Evolutionary conservation across 2,888 invertebrate species (phyloP), one percentile per base, ranked within the genome.

Genomic region (Idaea aversata): DNA sequence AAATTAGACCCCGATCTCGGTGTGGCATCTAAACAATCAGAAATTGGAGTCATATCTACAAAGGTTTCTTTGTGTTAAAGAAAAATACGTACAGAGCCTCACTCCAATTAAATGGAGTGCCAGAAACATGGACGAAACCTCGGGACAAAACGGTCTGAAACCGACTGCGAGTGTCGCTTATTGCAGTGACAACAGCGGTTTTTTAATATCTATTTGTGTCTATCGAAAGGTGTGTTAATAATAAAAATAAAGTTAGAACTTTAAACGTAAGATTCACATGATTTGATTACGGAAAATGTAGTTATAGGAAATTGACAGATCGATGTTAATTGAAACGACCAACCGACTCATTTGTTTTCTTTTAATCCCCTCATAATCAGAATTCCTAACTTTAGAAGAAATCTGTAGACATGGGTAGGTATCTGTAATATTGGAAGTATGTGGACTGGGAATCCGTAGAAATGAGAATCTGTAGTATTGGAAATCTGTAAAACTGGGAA

Each of bases 21-120:
- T 70, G 69, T 68, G 70, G 67, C 68, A 65, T 67, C 68, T 69
- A 63, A 68, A 72, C 66, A 69, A 70, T 70, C 67, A 68, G 63
- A 66, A 67, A 57, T 60, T 64, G 70, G 70, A 62, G 73, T 67
- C 72, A 76, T 67, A 70, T 69, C 70, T 69, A 76, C 75, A 77
- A 75, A 77, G 74, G 71, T 77, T 74, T 70, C 77, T 79, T 78
- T 78, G 77, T 75, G 72, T 75, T 72, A 70, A 75, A 77, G 78
- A 80, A 77, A 77, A 77, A 77, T 74, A 75, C 72, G 75, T 76
- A 78, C 76, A 79, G 75, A 79, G 75, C 70, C 74, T 67, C 84
- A 77, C 82, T 83, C 81, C 85, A 85, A 86, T 86, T 85, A 85
- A 81, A 81, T 75, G 79, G 78, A 85, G 82, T 85, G 85, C 78